Evolutionary conservation across 1,140 invertebrate genomes (phyloP), one percentile per base, ranked within the genome.

Genomic region (Neotoxoptera formosana): DNA sequence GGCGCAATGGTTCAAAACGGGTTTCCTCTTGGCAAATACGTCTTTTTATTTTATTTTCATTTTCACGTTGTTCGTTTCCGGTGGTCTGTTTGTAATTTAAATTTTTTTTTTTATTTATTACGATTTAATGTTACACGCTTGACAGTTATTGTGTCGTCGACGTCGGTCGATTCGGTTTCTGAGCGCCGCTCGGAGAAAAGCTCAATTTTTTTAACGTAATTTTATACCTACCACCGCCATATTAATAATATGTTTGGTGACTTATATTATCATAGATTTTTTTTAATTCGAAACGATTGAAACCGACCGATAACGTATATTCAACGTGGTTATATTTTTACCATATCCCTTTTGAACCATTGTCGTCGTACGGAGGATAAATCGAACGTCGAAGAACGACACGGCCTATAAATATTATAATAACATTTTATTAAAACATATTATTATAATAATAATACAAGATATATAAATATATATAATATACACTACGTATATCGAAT

Each of bases 131-230:
- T 30, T 47, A 87, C 7, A 87, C 41, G 84, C 14, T 45, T 14
- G 84, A 87, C 9, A 45, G 45, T 87, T 47, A n/a, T 41, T 45
- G 41, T 47, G 86, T 87, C 86, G 30, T 48, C 30, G 51, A 56
- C 20, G 51, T 56, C 51, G 48, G 21, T 56, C n/a, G 48, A 89
- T 89, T 89, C 51, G 34, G 21, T 90, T 90, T 90, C 8, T 56
- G 51, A n/a, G 36, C n/a, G 30, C 21, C 30, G 48, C 34, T 60
- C 34, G 36, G 34, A 56, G 36, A 60, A 60, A 90, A 56, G 88
- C 88, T 90, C 88, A 90, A 56, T 90, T 90, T 90, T 90, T 90
- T 89, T 89, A 88, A 88, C 47, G 30, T 30, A 11, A 89, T 53
- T 34, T 53, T 88, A 88, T 53, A 56, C 51, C n/a, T 89, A 56